Evolutionary conservation across 2,888 invertebrate species (phyloP), one percentile per base, ranked within the genome.

Genomic region (Lithophane semibrunnea): DNA sequence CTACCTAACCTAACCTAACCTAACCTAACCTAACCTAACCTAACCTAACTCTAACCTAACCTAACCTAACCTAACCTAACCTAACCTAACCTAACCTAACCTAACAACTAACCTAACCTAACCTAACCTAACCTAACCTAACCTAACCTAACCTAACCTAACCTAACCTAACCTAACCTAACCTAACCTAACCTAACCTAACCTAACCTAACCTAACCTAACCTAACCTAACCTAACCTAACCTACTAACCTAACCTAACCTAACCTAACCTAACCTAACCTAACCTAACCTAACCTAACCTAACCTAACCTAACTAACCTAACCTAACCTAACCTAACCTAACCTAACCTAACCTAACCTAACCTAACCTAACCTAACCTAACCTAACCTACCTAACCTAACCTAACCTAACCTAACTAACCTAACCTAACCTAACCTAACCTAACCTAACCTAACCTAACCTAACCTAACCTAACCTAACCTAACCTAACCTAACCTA

Each of bases 1-100:
- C 42, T 42, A 85, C 84, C 84, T 85, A 83, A 85, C 85, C 85
- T 80, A 85, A 86, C 86, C 83, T 82, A 83, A 83, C 80, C 71
- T 72, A 76, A 76, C 70, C 83, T 80, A 82, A 80, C 83, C 82
- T 79, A 80, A 83, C 83, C n/a, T n/a, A n/a, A n/a, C n/a, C n/a
- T n/a, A n/a, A n/a, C n/a, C n/a, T n/a, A n/a, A n/a, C n/a, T n/a
- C n/a, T n/a, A n/a, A n/a, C n/a, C n/a, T n/a, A n/a, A n/a, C n/a
- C n/a, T n/a, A n/a, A n/a, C n/a, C n/a, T n/a, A n/a, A n/a, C n/a
- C n/a, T n/a, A n/a, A n/a, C n/a, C n/a, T n/a, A n/a, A n/a, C n/a
- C n/a, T n/a, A n/a, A n/a, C n/a, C n/a, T n/a, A n/a, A n/a, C n/a
- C n/a, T n/a, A n/a, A n/a, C n/a, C n/a, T n/a, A n/a, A n/a, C n/a